Base-by-base conservation (phyloP, 2,888 invertebrate species). In the Melipona beecheii region DNA sequence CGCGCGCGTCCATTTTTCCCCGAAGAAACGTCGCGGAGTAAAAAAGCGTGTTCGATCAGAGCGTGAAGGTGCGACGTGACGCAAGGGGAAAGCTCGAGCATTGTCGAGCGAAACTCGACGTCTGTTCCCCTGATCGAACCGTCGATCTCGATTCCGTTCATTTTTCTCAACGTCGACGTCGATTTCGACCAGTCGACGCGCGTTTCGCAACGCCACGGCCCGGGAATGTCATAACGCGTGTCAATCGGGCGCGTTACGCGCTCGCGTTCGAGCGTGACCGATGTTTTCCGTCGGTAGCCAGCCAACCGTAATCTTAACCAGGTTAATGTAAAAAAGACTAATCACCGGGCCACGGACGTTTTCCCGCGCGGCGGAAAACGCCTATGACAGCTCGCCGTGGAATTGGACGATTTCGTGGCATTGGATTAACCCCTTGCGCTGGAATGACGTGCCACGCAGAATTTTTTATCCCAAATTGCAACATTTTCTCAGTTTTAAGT, bases 171-270 rank as follows among this genome's bases (percentile, higher is more conserved):
- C 43, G 65, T 52, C 43, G 43, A 58, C 60, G 58, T 54, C 54
- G 69, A 83, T 79, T 79, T 81, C 81, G 84, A 84, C 65, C 81
- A 75, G 19, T 5, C 75, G 81, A 84, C 73, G 62, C 66, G 81
- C 66, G 69, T 81, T 84, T 78, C 85, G 72, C 75, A 84, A 84
- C 69, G 54, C 36, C 52, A 31, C 60, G 5, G 52, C 58, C 66
- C 43, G 19, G 43, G 84, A 85, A 85, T 84, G 85, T 84, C 81
- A 84, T 78, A 84, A 85, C 85, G 85, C 85, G 84, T 81, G 84
- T 85, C 85, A 84, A 81, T 66, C 75, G 78, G 50, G 69, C 75
- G 43, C 43, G 68, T 71, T 71, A 72, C 27, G 9, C 81, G 84
- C 69, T 73, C 74, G 69, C 76, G 76, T 76, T 79, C 77, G 75